Percentiles rank a stretch among this genome's conserved stretches.
Evolutionary conservation across 1,140 invertebrate genomes (phyloP).

Genomic region (Planococcus citri): DNA sequence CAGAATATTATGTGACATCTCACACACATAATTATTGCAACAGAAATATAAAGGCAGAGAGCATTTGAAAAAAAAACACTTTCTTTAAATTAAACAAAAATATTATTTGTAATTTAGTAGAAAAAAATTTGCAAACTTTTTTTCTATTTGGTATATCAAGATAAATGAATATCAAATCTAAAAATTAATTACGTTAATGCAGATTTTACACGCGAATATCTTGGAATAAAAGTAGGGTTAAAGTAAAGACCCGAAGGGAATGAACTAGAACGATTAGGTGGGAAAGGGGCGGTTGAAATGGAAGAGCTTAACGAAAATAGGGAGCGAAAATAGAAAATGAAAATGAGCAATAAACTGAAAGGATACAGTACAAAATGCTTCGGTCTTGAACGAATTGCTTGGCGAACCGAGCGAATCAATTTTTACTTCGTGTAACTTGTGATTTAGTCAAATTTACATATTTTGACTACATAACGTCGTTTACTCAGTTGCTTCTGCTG

Average conservation of each 20-base stretch:
- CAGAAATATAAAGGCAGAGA: no score
- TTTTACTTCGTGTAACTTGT: no score
- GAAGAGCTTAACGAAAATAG: neutral
- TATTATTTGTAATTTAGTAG: neutral
- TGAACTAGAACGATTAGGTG: neutral
- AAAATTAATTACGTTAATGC: constrained; percentile 3
- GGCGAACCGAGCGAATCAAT: no score
- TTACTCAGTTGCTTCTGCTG: no score
- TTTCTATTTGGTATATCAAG: neutral
- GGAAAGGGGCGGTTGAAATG: neutral
- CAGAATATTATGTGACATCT: neutral
- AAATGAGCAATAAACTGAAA: constrained; percentile 3
- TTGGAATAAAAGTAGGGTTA: neutral
- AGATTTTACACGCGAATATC: constrained; percentile 6
- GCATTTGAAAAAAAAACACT: neutral
- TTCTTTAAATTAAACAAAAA: neutral
- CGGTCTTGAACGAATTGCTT: neutral
- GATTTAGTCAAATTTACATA: no score
- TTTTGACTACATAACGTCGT: no score
- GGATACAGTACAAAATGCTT: neutral
- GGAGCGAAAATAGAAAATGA: constrained; percentile 6
- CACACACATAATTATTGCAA: neutral
- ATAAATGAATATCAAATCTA: constrained; percentile 8
- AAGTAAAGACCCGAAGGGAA: neutral
- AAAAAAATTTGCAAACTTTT: neutral